These are phyloP conservation scores for Petrolisthes cinctipes DNA, from an alignment of 2,888 invertebrate genomes.

Conservation along the genomic window DNA sequence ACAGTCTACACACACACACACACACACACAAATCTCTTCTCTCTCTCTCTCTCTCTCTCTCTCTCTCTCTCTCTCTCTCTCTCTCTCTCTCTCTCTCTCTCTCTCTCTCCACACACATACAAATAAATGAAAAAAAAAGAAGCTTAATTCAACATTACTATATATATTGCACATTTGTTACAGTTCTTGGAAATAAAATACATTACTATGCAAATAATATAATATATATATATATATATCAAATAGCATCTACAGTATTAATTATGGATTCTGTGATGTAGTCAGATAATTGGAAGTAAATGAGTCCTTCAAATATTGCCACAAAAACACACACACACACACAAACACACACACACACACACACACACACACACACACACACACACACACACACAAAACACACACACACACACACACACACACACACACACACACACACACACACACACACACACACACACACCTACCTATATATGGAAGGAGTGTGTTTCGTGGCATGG, in stretches of 20 bases:
- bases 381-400: neutral
- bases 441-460: neutral
- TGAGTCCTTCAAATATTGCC: too few relatives aligned
- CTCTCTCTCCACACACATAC: too few relatives aligned
- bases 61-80: conserved; percentile 15
- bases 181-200: too few relatives aligned
- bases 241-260: too few relatives aligned
- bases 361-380: neutral
- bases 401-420: neutral
- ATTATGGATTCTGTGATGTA: too few relatives aligned
- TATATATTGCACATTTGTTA: too few relatives aligned
- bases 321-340: neutral
- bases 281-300: neutral
- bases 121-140: too few relatives aligned
- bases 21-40: too few relatives aligned
- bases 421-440: neutral
- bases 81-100: neutral
- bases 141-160: too few relatives aligned
- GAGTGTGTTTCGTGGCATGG: too few relatives aligned
- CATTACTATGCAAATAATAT: too few relatives aligned
- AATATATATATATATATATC: too few relatives aligned
- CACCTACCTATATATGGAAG: neutral
- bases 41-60: conserved; percentile 23
- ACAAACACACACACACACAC: neutral
- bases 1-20: neutral